Evolutionary conservation across 2,113 vertebrate species (phyloP), one percentile per base, ranked within the genome.

Genomic region (Himantopus leucocephalus): DNA sequence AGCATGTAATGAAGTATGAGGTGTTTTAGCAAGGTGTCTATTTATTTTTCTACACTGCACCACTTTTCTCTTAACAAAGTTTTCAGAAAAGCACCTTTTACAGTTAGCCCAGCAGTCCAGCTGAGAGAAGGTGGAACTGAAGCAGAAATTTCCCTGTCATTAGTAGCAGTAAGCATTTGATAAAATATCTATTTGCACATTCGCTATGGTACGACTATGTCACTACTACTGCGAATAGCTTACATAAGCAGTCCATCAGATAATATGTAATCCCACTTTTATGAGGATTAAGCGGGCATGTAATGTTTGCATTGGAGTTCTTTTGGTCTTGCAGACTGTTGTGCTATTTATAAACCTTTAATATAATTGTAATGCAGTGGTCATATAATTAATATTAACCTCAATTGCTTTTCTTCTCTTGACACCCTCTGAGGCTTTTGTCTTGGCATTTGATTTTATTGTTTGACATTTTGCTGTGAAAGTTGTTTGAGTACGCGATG

Each of bases 391-490:
- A 88, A 47, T 85, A 37, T 29, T 85, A 84, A 60, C 20, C 48
- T 89, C 73, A 84, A 30, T 82, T 90, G 22, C 17, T 70, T 91
- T 74, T 92, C 34, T 62, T 78, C 16, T 92, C 27, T 81, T 87
- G 74, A 50, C 34, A 59, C 15, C 14, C n/a, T 96, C 66, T 80
- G 67, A 63, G 39, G 71, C 50, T 97, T 80, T 86, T 74, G 19
- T 86, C 80, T 66, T 92, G 53, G 37, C 56, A 77, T 96, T 97
- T 95, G 62, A 72, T 93, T 95, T 97, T 86, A 74, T 93, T 76
- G 19, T 72, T 93, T 94, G 76, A 83, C 17, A 41, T 85, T 94
- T 94, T 20, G 8, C 86, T 95, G 83, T 12, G 4, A 80, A 95
- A 92, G 29, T 67, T 91, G 34, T 58, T 93, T 91, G 88, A 62